These are phyloP conservation scores for Cremastinae sp. DNA, from an alignment of 2,888 invertebrate genomes.

Conservation along the genomic window DNA sequence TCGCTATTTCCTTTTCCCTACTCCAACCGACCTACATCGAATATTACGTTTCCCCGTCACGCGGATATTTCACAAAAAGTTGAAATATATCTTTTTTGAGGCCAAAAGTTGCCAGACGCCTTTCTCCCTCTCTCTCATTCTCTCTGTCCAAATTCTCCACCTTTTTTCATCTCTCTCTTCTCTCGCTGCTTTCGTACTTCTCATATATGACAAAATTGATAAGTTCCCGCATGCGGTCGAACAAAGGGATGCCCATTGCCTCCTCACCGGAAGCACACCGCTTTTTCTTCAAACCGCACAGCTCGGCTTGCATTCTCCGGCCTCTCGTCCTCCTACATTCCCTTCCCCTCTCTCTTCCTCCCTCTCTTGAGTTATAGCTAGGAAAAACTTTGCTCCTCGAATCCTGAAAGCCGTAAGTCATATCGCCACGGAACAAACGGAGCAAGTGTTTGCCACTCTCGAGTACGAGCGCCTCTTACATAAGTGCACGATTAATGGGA, in stretches of 20 bases:
- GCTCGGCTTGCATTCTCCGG: slow-evolving; percentile 1
- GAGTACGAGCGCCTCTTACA: slow-evolving; percentile 23
- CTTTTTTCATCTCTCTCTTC: background rate
- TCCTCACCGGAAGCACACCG: slow-evolving; percentile 14
- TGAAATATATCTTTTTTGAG: slow-evolving; percentile 51
- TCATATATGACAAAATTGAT: slow-evolving; percentile 55
- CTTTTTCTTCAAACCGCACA: slow-evolving; percentile 35
- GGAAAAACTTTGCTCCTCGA: slow-evolving; percentile 45
- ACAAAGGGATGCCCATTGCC: slow-evolving; percentile 48
- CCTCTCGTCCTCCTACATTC: slow-evolving; percentile 5
- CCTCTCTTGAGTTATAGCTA: slow-evolving; percentile 34
- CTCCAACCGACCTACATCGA: slow-evolving; percentile 53
- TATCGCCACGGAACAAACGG: slow-evolving; percentile 10
- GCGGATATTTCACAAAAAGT: slow-evolving; percentile 34
- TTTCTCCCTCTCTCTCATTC: slow-evolving; percentile 9
- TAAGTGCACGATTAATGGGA: slow-evolving; percentile 34
- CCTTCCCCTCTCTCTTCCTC: slow-evolving; percentile 5
- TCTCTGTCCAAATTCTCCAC: background rate
- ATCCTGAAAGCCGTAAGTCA: slow-evolving; percentile 43
- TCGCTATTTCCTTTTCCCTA: slow-evolving; percentile 28
- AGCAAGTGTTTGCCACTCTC: slow-evolving; percentile 38
- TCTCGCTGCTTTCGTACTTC: background rate
- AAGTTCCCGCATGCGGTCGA: slow-evolving; percentile 51
- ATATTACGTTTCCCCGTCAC: slow-evolving; percentile 50
- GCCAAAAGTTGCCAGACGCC: slow-evolving; percentile 54